Percentiles rank a stretch among this genome's conserved stretches.
Evolutionary conservation across 2,113 vertebrate species (phyloP).

Genomic region (Cryptotis parvus): DNA sequence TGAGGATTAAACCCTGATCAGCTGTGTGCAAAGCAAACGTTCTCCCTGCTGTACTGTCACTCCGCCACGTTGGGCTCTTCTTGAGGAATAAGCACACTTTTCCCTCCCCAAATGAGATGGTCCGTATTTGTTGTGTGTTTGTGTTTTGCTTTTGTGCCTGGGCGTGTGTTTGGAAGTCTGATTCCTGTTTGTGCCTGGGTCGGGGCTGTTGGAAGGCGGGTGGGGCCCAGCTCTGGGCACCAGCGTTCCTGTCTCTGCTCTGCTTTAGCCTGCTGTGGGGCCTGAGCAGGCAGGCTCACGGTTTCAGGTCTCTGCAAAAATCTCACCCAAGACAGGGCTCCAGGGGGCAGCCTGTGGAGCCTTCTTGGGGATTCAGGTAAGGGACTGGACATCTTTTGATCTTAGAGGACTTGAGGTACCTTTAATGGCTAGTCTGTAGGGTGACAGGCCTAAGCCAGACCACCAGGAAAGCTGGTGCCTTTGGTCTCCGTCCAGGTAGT

Average conservation of each 20-base stretch:
- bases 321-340: accelerated
- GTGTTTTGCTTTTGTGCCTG: neutral
- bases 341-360: neutral
- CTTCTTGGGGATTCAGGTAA: neutral
- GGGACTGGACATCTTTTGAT: neutral
- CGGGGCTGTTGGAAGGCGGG: too few species aligned
- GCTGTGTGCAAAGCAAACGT: too few species aligned
- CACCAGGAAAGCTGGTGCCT: neutral
- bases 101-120: too few species aligned
- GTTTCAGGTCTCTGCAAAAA: neutral
- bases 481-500: neutral
- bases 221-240: neutral
- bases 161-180: neutral
- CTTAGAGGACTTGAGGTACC: neutral
- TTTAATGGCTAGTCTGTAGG: too few species aligned
- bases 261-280: neutral
- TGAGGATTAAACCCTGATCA: too few species aligned
- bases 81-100: neutral
- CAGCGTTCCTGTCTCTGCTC: neutral
- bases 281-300: neutral
- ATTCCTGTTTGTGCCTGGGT: neutral
- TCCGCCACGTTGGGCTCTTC: too few species aligned
- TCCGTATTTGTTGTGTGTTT: neutral
- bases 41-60: too few species aligned
- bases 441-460: neutral